Evolutionary conservation across 1,140 invertebrate species (phyloP).

Genomic region (Laupala kohalensis): DNA sequence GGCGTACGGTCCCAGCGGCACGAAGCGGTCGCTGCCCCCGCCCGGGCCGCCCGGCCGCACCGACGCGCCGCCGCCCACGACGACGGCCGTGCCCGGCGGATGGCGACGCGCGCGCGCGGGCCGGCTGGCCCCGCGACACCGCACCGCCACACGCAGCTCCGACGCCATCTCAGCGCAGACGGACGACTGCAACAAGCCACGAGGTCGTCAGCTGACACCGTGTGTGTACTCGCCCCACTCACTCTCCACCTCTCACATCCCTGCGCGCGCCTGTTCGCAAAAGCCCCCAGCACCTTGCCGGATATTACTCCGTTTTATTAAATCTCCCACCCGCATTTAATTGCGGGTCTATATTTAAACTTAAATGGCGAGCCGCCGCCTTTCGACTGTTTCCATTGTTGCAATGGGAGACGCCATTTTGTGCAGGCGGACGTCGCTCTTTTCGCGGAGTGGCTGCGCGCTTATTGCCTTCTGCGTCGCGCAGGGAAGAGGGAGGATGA

Average conservation of each 20-base stretch:
- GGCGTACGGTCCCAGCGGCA: conserved; percentile 34
- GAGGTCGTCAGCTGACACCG: conserved; percentile 48
- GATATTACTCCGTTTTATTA: background rate
- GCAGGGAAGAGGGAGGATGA: background rate
- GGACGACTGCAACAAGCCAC: conserved; percentile 36
- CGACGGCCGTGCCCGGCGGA: conserved; percentile 12
- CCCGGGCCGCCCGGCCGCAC: background rate
- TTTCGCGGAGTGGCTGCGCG: background rate
- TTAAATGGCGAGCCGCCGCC: background rate
- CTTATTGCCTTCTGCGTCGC: background rate
- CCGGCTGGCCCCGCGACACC: conserved; percentile 42
- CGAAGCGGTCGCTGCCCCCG: conserved; percentile 25
- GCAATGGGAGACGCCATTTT: background rate
- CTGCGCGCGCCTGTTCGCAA: no score
- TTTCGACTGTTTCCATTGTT: background rate
- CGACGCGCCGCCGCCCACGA: no score
- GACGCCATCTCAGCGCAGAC: conserved; percentile 52
- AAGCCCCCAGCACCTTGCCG: background rate
- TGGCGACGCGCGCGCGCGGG: conserved; percentile 26
- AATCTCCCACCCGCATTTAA: background rate
- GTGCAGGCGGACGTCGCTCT: no score
- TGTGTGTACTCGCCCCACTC: conserved; percentile 74
- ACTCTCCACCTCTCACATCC: conserved; percentile 50
- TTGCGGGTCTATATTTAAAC: background rate
- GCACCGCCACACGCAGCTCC: conserved; percentile 51